phyloP scores from a whole-genome alignment of 2,888 invertebrate species.

The Choreutis nemorana region DNA sequence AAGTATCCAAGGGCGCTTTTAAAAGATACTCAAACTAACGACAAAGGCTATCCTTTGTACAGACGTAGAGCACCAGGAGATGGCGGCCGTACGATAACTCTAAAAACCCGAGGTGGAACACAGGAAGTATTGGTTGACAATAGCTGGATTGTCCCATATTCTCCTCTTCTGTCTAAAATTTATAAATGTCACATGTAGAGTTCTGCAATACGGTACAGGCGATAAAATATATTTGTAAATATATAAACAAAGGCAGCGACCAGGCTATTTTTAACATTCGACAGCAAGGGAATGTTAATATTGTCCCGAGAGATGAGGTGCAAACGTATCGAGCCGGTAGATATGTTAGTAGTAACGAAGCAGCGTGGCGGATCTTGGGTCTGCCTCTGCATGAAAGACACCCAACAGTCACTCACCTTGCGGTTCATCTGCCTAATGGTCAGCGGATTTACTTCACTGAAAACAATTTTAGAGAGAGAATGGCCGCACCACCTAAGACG shows the following conservation, averaged over 20 bases:
- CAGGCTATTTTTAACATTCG: constrained; percentile 11
- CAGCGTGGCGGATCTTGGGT: constrained; percentile 13
- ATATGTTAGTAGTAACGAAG: constrained; percentile 14
- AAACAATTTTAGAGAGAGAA: constrained; percentile 11
- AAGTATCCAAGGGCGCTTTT: background rate
- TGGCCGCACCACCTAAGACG: constrained; percentile 13
- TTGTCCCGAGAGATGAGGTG: no score
- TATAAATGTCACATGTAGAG: constrained; percentile 11
- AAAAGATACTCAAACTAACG: background rate
- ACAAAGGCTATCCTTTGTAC: constrained; percentile 11
- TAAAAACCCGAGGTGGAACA: background rate
- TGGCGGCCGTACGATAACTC: constrained; percentile 9
- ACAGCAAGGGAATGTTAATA: no score
- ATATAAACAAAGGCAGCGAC: constrained; percentile 12
- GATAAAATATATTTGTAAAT: constrained; percentile 12
- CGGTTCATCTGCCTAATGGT: constrained; percentile 5
- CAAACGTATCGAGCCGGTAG: constrained; percentile 13
- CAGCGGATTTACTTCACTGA: constrained; percentile 13
- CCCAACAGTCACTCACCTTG: constrained; percentile 15
- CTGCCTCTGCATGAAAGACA: constrained; percentile 18
- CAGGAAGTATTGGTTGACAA: constrained; percentile 3
- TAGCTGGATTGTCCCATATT: constrained; percentile 10
- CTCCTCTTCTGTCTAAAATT: constrained; percentile 7
- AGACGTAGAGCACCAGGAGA: constrained; percentile 6
- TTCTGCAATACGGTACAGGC: constrained; percentile 9